Conservation (phyloP, 2,113 vertebrate genomes). For the Microtus pennsylvanicus region DNA sequence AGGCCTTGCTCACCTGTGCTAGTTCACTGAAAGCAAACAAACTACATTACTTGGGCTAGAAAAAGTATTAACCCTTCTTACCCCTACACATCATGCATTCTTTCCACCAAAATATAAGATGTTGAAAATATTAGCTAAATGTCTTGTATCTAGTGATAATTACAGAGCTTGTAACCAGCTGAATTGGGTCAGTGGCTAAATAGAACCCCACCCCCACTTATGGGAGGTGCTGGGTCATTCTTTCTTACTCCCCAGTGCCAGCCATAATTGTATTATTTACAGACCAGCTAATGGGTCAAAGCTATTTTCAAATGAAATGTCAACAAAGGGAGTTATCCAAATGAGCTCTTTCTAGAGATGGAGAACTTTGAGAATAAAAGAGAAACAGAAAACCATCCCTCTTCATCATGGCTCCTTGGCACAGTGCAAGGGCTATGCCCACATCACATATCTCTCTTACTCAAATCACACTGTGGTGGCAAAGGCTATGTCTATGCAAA, state of each 20-base stretch:
- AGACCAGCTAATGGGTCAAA: conserved; percentile 14
- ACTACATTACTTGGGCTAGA: neutral
- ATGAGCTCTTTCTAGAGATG: neutral
- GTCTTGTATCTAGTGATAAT: conserved; percentile 39
- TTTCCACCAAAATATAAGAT: conserved; percentile 10
- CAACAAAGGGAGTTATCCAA: conserved; percentile 42
- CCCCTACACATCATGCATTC: neutral
- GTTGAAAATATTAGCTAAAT: conserved; percentile 3
- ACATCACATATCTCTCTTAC: neutral
- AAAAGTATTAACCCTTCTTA: neutral
- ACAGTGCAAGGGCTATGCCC: neutral
- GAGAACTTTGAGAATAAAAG: conserved; percentile 6
- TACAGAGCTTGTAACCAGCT: neutral
- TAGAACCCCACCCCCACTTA: neutral
- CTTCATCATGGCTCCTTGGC: neutral
- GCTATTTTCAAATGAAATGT: conserved; percentile 41
- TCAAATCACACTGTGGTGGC: neutral
- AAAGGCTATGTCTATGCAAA: neutral
- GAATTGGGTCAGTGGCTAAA: conserved; percentile 52
- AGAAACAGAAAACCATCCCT: conserved; percentile 5
- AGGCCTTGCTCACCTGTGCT: neutral
- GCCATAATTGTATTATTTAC: conserved; percentile 37
- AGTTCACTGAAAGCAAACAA: conserved; percentile 36
- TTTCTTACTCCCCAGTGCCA: neutral
- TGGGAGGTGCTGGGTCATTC: neutral